phyloP scores from a whole-genome alignment of 23 tunicate genomes.

The Ciona savignyi region DNA sequence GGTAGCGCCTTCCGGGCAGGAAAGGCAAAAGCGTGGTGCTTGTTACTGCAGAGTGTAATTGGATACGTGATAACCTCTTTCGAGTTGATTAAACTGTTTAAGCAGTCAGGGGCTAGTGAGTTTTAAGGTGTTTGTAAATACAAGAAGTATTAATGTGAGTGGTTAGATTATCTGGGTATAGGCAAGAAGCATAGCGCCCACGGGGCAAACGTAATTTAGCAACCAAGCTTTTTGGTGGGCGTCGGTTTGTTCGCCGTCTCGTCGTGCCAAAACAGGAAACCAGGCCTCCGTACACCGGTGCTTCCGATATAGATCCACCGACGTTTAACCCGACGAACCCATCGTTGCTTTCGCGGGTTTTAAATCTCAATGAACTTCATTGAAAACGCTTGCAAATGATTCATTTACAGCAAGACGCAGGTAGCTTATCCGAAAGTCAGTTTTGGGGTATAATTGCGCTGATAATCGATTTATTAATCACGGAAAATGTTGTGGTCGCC shows the following conservation, averaged over 20 bases:
- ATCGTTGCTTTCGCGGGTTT: too few relatives aligned
- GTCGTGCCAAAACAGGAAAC: background rate
- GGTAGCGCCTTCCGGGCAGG: background rate
- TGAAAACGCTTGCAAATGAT: too few relatives aligned
- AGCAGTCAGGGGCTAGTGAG: too few relatives aligned
- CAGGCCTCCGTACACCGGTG: background rate
- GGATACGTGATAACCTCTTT: too few relatives aligned
- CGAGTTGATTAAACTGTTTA: too few relatives aligned
- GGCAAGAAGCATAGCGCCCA: background rate
- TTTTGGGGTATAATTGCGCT: too few relatives aligned
- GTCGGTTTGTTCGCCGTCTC: constrained; percentile 1
- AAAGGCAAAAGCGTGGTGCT: background rate
- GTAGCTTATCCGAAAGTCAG: too few relatives aligned
- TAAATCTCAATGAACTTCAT: too few relatives aligned
- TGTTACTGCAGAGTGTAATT: background rate
- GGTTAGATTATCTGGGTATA: background rate
- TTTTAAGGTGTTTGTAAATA: background rate
- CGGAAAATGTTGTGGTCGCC: too few relatives aligned
- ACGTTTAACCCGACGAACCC: too few relatives aligned
- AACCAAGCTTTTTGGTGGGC: background rate
- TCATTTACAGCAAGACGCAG: too few relatives aligned
- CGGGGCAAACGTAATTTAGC: background rate
- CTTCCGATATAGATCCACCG: background rate
- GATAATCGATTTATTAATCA: too few relatives aligned
- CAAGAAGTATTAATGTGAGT: background rate